Evolutionary conservation across 2,888 invertebrate species (phyloP).

Genomic region (Cremastobaeus sp.): DNA sequence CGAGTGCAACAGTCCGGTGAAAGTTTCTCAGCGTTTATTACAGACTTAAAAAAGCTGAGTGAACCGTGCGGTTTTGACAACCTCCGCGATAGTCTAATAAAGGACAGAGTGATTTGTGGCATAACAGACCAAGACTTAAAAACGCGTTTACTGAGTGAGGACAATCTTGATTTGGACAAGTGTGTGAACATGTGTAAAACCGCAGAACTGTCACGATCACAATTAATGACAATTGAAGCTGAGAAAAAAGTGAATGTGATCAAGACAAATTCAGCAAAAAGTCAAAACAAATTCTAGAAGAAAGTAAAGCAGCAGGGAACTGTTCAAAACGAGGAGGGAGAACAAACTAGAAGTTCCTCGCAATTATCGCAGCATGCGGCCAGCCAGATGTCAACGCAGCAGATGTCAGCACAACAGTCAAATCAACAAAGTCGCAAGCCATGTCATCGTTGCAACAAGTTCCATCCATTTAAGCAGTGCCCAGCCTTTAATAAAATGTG

Average conservation of each 20-base stretch:
- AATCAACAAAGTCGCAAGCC: slow-evolving; percentile 7
- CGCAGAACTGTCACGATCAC: slow-evolving; percentile 36
- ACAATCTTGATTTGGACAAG: slow-evolving; percentile 32
- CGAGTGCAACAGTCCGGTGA: slow-evolving; percentile 55
- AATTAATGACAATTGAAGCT: slow-evolving; percentile 9
- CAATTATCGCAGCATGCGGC: too few species aligned
- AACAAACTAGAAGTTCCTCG: neutral
- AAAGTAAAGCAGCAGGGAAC: too few species aligned
- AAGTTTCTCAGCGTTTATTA: slow-evolving; percentile 43
- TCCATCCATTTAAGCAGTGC: slow-evolving; percentile 43
- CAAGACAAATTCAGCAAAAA: neutral
- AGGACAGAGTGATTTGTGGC: slow-evolving; percentile 51
- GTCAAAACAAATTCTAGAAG: slow-evolving; percentile 2
- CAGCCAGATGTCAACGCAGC: neutral
- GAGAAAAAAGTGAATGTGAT: slow-evolving; percentile 9
- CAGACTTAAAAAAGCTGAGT: slow-evolving; percentile 55
- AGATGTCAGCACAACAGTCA: slow-evolving; percentile 39
- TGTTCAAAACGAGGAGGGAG: too few species aligned
- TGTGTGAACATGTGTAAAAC: slow-evolving; percentile 42
- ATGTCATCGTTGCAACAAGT: slow-evolving; percentile 42
- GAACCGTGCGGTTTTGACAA: slow-evolving; percentile 56
- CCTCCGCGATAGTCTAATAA: slow-evolving; percentile 55
- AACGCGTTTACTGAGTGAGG: slow-evolving; percentile 39
- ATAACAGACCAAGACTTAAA: slow-evolving; percentile 35
- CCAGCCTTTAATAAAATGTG: slow-evolving; percentile 56